phyloP scores from a whole-genome alignment of 2,113 vertebrate species.

The Pionites leucogaster region DNA sequence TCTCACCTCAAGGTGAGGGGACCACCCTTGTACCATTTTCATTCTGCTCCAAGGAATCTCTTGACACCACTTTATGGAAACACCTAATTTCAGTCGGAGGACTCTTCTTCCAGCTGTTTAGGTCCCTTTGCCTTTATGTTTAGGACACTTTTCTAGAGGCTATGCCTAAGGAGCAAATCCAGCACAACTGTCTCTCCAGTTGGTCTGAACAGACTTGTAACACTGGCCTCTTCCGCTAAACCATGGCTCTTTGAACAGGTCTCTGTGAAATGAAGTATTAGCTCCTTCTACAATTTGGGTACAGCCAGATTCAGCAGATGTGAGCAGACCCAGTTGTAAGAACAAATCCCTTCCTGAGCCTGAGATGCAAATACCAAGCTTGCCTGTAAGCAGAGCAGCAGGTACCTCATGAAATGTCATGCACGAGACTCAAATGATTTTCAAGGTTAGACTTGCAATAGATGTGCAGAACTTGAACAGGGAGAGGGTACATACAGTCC shows the following conservation, averaged over 20 bases:
- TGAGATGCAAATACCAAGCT: neutral
- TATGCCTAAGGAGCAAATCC: neutral
- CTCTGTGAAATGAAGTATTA: neutral
- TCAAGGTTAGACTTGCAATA: neutral
- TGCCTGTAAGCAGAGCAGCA: neutral
- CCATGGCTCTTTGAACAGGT: neutral
- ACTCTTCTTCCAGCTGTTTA: neutral
- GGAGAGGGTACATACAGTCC: neutral
- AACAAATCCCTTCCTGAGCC: neutral
- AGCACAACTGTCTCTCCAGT: neutral
- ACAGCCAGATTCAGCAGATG: rapidly evolving
- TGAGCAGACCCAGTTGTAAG: neutral
- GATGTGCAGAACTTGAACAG: neutral
- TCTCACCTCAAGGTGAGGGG: rapidly evolving
- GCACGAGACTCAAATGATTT: neutral
- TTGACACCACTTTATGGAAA: neutral
- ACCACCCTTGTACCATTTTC: neutral
- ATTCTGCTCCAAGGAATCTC: neutral
- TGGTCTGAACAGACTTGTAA: neutral
- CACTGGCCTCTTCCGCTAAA: neutral
- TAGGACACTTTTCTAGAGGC: neutral
- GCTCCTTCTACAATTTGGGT: neutral
- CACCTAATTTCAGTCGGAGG: neutral
- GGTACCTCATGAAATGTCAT: neutral
- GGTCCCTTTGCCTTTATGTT: neutral